These are phyloP conservation scores for Micromys minutus DNA, from an alignment of 2,113 vertebrate genomes.

Conservation along the genomic window DNA sequence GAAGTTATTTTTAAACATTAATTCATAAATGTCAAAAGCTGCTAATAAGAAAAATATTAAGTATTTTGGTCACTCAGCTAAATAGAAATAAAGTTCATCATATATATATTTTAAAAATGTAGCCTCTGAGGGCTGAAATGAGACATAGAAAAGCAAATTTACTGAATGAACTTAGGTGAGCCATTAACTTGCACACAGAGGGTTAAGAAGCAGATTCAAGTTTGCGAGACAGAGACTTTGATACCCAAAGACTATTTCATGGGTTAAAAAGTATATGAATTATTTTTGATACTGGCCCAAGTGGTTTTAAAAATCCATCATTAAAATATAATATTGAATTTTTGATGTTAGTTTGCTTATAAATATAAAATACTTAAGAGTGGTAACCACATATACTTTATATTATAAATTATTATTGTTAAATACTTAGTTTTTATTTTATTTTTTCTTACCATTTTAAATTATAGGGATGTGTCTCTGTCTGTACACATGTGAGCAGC, in stretches of 20 bases:
- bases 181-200: neutral
- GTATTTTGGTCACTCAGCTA: neutral
- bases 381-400: neutral
- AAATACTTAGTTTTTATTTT: neutral
- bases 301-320: neutral
- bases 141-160: neutral
- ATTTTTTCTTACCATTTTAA: neutral
- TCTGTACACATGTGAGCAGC: neutral
- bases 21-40: constrained; percentile 23
- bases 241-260: neutral
- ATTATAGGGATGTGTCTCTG: neutral
- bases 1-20: neutral
- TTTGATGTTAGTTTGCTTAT: constrained; percentile 38
- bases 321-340: constrained; percentile 24
- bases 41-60: constrained; percentile 1
- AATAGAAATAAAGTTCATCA: neutral
- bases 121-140: neutral
- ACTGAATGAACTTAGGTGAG: neutral
- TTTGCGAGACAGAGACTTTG: neutral
- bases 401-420: neutral
- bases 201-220: neutral
- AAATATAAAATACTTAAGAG: constrained; percentile 45
- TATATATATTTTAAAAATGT: neutral
- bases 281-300: neutral
- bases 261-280: neutral